Base-by-base conservation (phyloP, 2,797 vertebrate genomes). In the Ceyx erithaca region DNA sequence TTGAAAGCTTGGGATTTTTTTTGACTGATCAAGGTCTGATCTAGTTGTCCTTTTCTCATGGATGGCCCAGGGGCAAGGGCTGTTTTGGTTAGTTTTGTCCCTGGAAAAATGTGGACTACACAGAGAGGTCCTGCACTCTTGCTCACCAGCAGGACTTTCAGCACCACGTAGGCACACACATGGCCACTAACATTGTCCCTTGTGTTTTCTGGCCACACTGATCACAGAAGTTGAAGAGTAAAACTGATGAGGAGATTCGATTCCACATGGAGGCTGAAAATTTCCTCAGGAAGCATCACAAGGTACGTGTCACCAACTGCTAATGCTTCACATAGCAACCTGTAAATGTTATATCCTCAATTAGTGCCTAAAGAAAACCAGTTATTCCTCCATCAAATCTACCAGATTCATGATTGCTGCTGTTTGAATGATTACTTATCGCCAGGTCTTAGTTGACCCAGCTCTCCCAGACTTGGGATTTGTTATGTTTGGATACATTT, bases 241-340 rank as follows among this genome's bases (percentile, higher is more conserved):
- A 96, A 95, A 96, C 95, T 1, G 97, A 97, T 10, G 97, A 98
- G 52, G 98, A 99, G 96, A 92, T 46, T 37, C 95, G 95, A 57
- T 85, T 97, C 93, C 98, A 99, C 12, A 21, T 8, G 4, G 97
- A 98, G 86, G 97, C 97, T 4, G 96, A 98, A 88, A 93, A 64
- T 16, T 99, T 98, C 95, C 98, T 99, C 68, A 97, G 83, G 63
- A 96, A 96, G 31, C 95, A 97, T 28, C 96, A 98, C 14, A 71
- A 96, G 97, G 99, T 99, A 61, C 22, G 97, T 96, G 58, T 68
- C 19, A 89, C 52, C 79, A 40, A 84, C 68, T 96, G 59, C 72
- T 81, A 64, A 31, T 33, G 69, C 41, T 83, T 88, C 22, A 82
- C 61, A 57, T 1, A 58, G 35, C 62, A 85, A 35, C 35, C 8